Conservation (phyloP, 2,797 vertebrate species). For the Rallus crepitans region DNA sequence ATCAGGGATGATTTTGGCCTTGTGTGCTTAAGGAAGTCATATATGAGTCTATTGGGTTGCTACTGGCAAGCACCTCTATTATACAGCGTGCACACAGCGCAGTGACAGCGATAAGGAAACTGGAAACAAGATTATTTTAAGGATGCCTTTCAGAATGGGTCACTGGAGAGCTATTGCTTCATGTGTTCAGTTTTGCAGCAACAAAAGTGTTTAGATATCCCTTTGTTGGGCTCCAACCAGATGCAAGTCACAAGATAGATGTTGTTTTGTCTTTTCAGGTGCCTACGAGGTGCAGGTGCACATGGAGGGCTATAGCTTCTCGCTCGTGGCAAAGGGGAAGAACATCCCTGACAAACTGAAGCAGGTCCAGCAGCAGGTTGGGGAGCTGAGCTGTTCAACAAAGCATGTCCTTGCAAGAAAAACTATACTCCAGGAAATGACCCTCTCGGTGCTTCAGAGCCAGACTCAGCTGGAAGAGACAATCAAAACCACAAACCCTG, state of each 20-base stretch:
- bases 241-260: neutral
- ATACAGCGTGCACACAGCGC: neutral
- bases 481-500: neutral
- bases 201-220: slow-evolving; percentile 20
- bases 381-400: slow-evolving; percentile 5
- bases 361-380: slow-evolving; percentile 4
- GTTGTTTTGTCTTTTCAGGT: slow-evolving; percentile 40
- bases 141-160: slow-evolving; percentile 31
- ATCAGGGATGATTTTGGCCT: neutral
- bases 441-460: neutral
- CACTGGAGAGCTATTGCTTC: neutral
- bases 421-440: neutral
- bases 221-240: slow-evolving; percentile 9
- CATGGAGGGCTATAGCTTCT: slow-evolving; percentile 29
- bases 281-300: slow-evolving; percentile 42
- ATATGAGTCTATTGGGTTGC: neutral
- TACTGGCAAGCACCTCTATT: neutral
- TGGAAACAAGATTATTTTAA: slow-evolving; percentile 42
- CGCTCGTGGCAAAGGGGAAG: neutral
- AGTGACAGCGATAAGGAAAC: slow-evolving; percentile 23
- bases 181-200: neutral
- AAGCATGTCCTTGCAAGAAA: neutral
- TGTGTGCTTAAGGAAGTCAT: neutral
- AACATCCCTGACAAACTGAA: slow-evolving; percentile 34
- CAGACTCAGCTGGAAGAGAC: neutral